Evolutionary conservation across 2,113 vertebrate genomes (phyloP).

Genomic region (Toxotes chatareus): DNA sequence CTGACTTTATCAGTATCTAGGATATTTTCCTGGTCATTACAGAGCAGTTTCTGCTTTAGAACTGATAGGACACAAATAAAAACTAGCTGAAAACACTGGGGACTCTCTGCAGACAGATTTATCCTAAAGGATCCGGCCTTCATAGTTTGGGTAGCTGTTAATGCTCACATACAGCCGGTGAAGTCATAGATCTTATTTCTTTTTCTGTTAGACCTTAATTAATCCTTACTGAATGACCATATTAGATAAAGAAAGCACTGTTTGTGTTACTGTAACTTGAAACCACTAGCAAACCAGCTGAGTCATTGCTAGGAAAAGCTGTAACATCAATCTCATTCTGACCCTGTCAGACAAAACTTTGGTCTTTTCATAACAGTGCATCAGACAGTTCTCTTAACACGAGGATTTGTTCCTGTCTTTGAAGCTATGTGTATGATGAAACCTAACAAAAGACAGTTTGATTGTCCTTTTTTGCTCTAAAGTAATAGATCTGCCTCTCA

Average conservation of each 20-base stretch:
- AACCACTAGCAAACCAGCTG: constrained; percentile 4
- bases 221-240: not conserved
- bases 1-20: no score
- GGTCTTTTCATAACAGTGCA: constrained; percentile 33
- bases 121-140: not conserved
- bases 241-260: not conserved
- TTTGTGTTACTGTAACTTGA: constrained; percentile 12
- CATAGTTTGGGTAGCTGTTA: not conserved
- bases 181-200: not conserved
- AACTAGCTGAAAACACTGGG: not conserved
- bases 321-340: not conserved
- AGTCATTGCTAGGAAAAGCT: constrained; percentile 24
- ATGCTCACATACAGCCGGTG: not conserved
- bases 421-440: constrained; percentile 48
- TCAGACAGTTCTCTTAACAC: constrained; percentile 23
- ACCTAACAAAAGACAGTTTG: constrained; percentile 27
- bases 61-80: not conserved
- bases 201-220: not conserved
- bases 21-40: not conserved
- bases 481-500: constrained; percentile 16
- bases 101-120: not conserved
- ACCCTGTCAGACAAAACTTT: constrained; percentile 23
- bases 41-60: constrained; percentile 3
- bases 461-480: constrained; percentile 32
- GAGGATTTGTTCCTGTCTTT: constrained; percentile 31